Evolutionary conservation across 2,113 vertebrate genomes (phyloP), one percentile per base, ranked within the genome.

Genomic region (Trinectes maculatus): DNA sequence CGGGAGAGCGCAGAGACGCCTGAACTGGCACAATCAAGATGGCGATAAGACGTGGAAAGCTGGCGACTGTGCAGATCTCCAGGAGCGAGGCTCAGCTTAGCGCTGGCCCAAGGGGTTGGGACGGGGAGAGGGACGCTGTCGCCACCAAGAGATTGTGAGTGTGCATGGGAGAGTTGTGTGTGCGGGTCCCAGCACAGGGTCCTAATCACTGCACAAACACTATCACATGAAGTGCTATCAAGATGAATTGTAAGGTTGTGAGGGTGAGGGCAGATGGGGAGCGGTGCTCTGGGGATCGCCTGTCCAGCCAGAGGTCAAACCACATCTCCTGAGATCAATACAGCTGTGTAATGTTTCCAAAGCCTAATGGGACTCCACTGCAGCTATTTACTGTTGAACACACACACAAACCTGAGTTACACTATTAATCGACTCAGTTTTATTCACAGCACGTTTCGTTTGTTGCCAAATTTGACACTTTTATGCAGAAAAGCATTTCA

Each of bases 321-420:
- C 65, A 11, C 76, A 65, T 84, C 83, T 83, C 67, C 60, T n/a
- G 71, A 80, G 86, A 88, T 89, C 89, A 83, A 89, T 88, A 85
- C 59, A 48, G 60, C 39, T 43, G 70, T 28, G 74, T 73, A 83
- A 79, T 64, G 74, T 74, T 82, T 77, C 75, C 37, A 28, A 37
- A 12, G 39, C 33, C 59, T 70, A 44, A 70, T 48, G 61, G 71
- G 70, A 71, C 54, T 58, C 56, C 43, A 31, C 69, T 60, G 68
- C 56, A 42, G 77, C 59, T 63, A 72, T 74, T 83, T 66, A 78
- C 46, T 47, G 28, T 47, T 46, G 48, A 66, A 70, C 42, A 67
- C 56, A 37, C 37, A 46, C 46, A 71, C 22, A 62, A 13, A 19
- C 26, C 1, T 10, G n/a, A 52, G 48, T n/a, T 60, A 51, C 39